Conservation (phyloP, 2,888 invertebrate species). For the Tolmerus cingulatus region DNA sequence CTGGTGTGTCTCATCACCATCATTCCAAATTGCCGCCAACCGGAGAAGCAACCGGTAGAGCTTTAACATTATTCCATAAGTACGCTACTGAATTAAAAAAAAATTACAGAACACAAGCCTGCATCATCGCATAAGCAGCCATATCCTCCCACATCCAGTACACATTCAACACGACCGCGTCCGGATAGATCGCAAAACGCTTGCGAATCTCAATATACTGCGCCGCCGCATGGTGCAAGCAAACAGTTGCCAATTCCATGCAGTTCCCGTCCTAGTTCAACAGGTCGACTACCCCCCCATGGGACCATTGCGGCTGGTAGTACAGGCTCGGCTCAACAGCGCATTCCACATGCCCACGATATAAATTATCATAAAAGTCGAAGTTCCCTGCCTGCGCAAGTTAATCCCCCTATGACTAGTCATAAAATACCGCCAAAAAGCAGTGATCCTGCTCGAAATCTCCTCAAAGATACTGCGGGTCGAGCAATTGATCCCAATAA, state of each 20-base stretch:
- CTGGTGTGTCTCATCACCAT: constrained; percentile 54
- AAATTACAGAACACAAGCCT: constrained; percentile 56
- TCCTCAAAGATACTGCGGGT: constrained; percentile 49
- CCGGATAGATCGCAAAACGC: constrained; percentile 52
- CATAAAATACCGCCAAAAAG: constrained; percentile 50
- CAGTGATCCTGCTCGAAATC: constrained; percentile 47
- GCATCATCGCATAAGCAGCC: constrained; percentile 50
- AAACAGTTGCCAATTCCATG: constrained; percentile 49
- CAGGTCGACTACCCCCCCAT: constrained; percentile 51
- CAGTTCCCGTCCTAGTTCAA: constrained; percentile 48
- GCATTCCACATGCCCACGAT: constrained; percentile 51
- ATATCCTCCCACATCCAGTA: constrained; percentile 42
- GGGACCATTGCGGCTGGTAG: constrained; percentile 42
- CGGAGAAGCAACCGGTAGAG: constrained; percentile 51
- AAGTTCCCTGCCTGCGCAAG: constrained; percentile 43
- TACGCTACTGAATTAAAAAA: neutral
- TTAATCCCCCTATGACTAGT: constrained; percentile 49
- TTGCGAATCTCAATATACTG: constrained; percentile 50
- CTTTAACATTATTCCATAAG: neutral
- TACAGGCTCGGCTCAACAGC: constrained; percentile 45
- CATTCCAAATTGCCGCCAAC: constrained; percentile 57
- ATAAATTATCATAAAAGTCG: constrained; percentile 58
- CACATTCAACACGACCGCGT: constrained; percentile 51
- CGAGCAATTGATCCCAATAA: constrained; percentile 48
- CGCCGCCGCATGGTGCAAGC: constrained; percentile 46